A percentile compares a stretch with the other conserved stretches of the same genome.
Evolutionary conservation across 1,140 invertebrate species (phyloP).

Genomic region (Bradynema listronoti): DNA sequence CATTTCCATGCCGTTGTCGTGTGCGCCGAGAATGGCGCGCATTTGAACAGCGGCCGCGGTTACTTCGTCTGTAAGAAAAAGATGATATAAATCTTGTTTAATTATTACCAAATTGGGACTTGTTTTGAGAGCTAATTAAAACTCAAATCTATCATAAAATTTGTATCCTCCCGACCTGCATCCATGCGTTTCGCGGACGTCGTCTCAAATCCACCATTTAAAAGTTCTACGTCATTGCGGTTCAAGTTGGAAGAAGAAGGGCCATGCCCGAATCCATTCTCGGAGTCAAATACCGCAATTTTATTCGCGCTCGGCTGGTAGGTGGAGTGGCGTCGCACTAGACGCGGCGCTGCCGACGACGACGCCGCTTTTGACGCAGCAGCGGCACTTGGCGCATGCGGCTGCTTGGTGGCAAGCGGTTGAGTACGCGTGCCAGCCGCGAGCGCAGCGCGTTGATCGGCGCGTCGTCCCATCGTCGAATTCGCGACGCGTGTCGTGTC

Average conservation of each 20-base stretch:
- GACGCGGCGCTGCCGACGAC: neutral
- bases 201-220: neutral
- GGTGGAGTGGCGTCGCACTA: conserved; percentile 37
- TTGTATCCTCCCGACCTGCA: neutral
- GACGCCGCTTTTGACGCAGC: neutral
- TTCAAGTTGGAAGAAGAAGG: conserved; percentile 4
- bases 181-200: neutral
- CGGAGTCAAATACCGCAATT: too few species aligned
- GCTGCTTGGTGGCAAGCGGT: conserved; percentile 2
- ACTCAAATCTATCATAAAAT: neutral
- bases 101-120: too few species aligned
- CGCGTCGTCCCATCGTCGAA: neutral
- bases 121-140: too few species aligned
- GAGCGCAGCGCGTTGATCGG: neutral
- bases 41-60: conserved; percentile 22
- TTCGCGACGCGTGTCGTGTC: too few species aligned
- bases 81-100: too few species aligned
- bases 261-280: too few species aligned
- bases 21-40: conserved; percentile 27
- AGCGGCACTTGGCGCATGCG: neutral
- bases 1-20: conserved; percentile 36
- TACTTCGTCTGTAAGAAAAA: too few species aligned
- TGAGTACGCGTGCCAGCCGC: neutral
- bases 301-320: conserved; percentile 28
- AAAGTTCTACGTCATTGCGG: neutral